These are phyloP conservation scores for Setophaga coronata DNA, from an alignment of 2,113 vertebrate genomes.

Conservation along the genomic window DNA sequence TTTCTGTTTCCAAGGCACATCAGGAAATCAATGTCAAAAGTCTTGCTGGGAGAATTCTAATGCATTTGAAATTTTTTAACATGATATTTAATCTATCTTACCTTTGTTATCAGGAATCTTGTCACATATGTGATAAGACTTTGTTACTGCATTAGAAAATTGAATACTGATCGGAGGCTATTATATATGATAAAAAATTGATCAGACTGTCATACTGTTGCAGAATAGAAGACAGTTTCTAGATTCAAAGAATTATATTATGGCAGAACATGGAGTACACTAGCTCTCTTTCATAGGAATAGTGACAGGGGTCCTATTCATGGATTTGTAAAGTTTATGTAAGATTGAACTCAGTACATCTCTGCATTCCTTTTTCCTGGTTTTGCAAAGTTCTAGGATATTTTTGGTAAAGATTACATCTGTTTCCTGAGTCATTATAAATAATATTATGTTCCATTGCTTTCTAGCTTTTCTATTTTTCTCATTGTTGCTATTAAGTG, in stretches of 20 bases:
- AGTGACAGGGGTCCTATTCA: background rate
- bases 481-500: background rate
- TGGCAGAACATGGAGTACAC: background rate
- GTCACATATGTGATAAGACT: background rate
- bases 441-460: background rate
- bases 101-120: background rate
- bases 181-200: background rate
- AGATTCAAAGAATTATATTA: background rate
- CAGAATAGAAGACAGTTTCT: background rate
- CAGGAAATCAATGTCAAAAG: background rate
- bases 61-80: background rate
- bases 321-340: background rate
- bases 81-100: background rate
- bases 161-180: background rate
- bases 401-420: background rate
- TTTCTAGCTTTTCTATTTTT: background rate
- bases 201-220: background rate
- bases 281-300: background rate
- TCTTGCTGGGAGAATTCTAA: background rate
- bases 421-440: background rate
- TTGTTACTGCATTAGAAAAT: conserved; percentile 20
- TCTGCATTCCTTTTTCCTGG: background rate
- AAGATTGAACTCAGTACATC: background rate
- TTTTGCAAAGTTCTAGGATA: background rate
- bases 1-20: background rate